A percentile compares a stretch with the other conserved stretches of the same genome.
Evolutionary conservation across 1,140 invertebrate species (phyloP).

Genomic region (Teleogryllus occipitalis): DNA sequence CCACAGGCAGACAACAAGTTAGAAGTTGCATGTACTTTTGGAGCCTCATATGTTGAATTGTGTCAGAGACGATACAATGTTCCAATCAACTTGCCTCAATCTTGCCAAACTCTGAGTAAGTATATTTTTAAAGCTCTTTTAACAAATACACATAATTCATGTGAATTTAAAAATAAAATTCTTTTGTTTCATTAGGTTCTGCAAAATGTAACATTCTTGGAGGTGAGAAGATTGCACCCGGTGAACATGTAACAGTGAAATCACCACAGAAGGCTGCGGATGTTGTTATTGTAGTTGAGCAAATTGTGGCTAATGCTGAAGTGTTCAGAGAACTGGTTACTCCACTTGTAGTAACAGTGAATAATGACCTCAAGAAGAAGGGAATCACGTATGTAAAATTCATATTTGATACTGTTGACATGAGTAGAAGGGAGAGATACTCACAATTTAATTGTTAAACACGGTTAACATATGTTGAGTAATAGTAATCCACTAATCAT

Average conservation of each 20-base stretch:
- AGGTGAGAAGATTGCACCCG: conserved; percentile 37
- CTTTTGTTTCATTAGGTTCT: conserved; percentile 26
- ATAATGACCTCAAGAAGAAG: conserved; percentile 40
- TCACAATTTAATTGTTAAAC: too few species aligned
- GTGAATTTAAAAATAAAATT: not conserved
- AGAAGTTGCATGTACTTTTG: conserved; percentile 10
- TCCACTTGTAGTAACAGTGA: conserved; percentile 37
- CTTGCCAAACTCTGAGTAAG: not conserved
- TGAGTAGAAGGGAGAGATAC: too few species aligned
- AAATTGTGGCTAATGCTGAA: conserved; percentile 37
- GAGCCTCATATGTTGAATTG: conserved; percentile 9
- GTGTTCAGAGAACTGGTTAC: conserved; percentile 40
- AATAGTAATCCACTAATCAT: too few species aligned
- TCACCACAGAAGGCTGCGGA: conserved; percentile 61
- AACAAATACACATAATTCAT: not conserved
- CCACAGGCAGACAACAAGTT: not conserved
- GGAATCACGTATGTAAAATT: conserved; percentile 45
- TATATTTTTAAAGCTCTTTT: not conserved
- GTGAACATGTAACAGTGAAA: conserved; percentile 49
- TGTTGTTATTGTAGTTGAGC: conserved; percentile 62
- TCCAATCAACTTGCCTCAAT: not conserved
- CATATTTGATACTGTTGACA: too few species aligned
- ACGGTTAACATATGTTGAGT: too few species aligned
- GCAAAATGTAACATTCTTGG: conserved; percentile 47
- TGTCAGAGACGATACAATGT: not conserved